Evolutionary conservation across 2,888 invertebrate species (phyloP), one percentile per base, ranked within the genome.

Genomic region (Xanthorhoe designata): DNA sequence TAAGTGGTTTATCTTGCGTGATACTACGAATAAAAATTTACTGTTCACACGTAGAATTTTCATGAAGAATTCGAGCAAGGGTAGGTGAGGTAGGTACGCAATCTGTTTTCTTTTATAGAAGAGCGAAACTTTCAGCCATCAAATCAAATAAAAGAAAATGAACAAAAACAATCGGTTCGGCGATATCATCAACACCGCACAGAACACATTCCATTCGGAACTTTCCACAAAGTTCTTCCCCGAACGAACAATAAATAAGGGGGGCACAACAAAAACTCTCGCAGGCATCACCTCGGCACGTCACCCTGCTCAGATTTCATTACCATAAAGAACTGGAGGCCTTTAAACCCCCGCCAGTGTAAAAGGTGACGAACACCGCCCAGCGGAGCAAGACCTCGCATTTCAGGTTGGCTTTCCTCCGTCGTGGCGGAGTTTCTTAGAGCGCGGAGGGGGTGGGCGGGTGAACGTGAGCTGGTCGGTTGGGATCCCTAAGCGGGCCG

Each of bases 261-360:
- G 85, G 85, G 82, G 76, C 86, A 88, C 91, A 92, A 92, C 92
- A 93, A 93, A 92, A 92, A 92, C 92, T 91, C 90, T 89, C 87
- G 80, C 86, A 90, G 82, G 84, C 92, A 91, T 91, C 92, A 92
- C 91, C 91, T 91, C 89, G 85, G 85, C 90, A 87, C 91, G 90
- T 92, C 93, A 92, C 92, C 92, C 92, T 88, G 92, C 91, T 92
- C 93, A 93, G 93, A 93, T 93, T 93, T 93, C 93, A 93, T 93
- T 93, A 93, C 91, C 93, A 93, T 93, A 93, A 93, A 93, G 92
- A 92, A 93, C 92, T 92, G 90, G 87, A 89, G 89, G 92, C 92
- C 92, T 93, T 92, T 92, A 92, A 92, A 91, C 91, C 92, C 92
- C 91, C 88, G 84, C 88, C 90, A 90, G 89, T 90, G 89, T 90